These are phyloP conservation scores for Liodrosophila aerea DNA, from an alignment of 2,888 invertebrate genomes.

Conservation along the genomic window DNA sequence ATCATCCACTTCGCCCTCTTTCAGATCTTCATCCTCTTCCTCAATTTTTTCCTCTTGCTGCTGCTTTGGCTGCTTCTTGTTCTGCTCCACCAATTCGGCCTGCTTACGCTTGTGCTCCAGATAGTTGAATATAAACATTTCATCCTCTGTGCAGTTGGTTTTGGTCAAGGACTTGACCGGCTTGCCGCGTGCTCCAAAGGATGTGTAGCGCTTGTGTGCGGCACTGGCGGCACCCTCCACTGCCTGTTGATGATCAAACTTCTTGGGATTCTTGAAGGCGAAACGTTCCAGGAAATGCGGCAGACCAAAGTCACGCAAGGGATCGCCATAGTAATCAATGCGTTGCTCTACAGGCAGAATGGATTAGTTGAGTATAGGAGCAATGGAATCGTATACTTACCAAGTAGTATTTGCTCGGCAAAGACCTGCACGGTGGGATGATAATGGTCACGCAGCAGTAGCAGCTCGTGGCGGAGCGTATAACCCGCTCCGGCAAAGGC, in stretches of 20 bases:
- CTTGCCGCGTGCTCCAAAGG: conserved; percentile 87
- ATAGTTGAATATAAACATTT: conserved; percentile 86
- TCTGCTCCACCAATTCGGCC: conserved; percentile 40
- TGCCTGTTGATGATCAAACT: conserved; percentile 82
- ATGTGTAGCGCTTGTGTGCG: conserved; percentile 85
- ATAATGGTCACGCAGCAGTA: conserved; percentile 88
- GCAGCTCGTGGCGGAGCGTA: conserved; percentile 89
- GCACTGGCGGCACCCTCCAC: conserved; percentile 80
- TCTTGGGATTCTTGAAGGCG: conserved; percentile 96
- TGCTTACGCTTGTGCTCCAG: conserved; percentile 84
- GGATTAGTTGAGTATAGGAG: too few relatives aligned
- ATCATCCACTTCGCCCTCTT: conserved; percentile 87
- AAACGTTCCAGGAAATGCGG: conserved; percentile 97
- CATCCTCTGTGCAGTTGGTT: conserved; percentile 93
- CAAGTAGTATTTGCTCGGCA: conserved; percentile 89
- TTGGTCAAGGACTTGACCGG: conserved; percentile 89
- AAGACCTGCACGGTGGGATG: conserved; percentile 97
- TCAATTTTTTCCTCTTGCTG: conserved; percentile 79
- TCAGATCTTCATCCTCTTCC: conserved; percentile 84
- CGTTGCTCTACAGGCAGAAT: conserved; percentile 84
- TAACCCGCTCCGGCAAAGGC: conserved; percentile 90
- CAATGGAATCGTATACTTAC: too few relatives aligned
- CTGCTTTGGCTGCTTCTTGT: conserved; percentile 76
- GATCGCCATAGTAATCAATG: conserved; percentile 95
- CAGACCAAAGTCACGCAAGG: conserved; percentile 94